Base-by-base conservation (phyloP, 1,140 invertebrate species). In the Procambarus clarkii region DNA sequence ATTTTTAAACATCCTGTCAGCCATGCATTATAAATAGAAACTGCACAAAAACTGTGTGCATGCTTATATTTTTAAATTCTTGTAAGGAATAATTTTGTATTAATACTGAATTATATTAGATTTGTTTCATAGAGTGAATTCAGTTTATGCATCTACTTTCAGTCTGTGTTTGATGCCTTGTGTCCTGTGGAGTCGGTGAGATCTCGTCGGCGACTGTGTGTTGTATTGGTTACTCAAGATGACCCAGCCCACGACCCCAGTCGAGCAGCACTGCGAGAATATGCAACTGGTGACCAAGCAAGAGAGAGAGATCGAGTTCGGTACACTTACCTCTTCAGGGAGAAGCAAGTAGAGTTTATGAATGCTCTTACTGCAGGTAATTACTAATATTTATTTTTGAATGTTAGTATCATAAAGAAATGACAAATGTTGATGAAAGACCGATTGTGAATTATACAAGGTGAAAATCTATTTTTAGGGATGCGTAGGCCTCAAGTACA, bases 151-250 rank as follows among this genome's bases (percentile, higher is more conserved):
- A 54, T 50, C 58, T 81, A 93, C 94, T 94, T 94, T 4, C 94
- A 97, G 96, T 95, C 95, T 82, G 95, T 97, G 85, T 96, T 98
- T 93, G 97, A 98, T 94, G 96, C 97, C 5, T 95, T 99, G 34
- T 99, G 98, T 94, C 98, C 98, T 0, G 96, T 97, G 77, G 97
- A 98, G 94, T 97, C 97, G 95, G 96, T 97, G 88, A 96, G 96
- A 88, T 96, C 96, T 15, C 96, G 97, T n/a, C 97, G 98, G 93
- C 96, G 97, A 24, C 95, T 99, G 21, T 99, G 98, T 95, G 97
- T 98, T 9, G 96, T 99, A 93, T 95, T 99, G 21, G 96, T 99
- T 44, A 97, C 97, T 0, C 96, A 96, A 93, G 96, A 97, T 92
- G 93, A 88, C 15, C 93, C 93, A 24, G 94, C 94, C 7, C 94